A percentile compares a stretch with the other conserved stretches of the same genome.
These are phyloP conservation scores for Sterna hirundo DNA, from an alignment of 2,113 vertebrate genomes.

Conservation along the genomic window DNA sequence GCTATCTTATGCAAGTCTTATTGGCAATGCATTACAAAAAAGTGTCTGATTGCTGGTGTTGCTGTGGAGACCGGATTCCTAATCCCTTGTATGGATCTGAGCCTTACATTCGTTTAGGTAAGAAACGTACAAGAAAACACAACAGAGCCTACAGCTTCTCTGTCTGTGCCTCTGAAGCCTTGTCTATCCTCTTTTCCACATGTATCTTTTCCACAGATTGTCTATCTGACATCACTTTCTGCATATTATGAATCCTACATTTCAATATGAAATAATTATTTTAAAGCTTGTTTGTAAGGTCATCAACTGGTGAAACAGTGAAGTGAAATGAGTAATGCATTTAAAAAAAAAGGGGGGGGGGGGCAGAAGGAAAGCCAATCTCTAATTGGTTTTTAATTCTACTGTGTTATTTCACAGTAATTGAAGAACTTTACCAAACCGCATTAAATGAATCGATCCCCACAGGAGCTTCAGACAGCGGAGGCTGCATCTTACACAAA, in stretches of 20 bases:
- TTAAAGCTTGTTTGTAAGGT: background rate
- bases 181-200: background rate
- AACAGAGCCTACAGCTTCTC: background rate
- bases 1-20: background rate
- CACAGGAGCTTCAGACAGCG: background rate
- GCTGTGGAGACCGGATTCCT: background rate
- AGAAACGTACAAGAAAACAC: background rate
- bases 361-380: background rate
- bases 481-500: background rate
- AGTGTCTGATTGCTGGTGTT: background rate
- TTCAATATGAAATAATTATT: background rate
- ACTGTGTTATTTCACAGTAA: background rate
- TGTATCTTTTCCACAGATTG: background rate
- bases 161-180: background rate
- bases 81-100: background rate
- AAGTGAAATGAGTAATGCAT: background rate
- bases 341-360: background rate
- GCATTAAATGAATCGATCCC: background rate
- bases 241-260: background rate
- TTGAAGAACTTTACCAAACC: background rate
- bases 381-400: background rate
- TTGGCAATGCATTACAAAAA: background rate
- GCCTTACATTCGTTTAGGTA: accelerated
- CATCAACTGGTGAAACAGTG: background rate
- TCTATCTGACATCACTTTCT: background rate